phyloP scores from a whole-genome alignment of 2,888 invertebrate species.

The Troides aeacus region DNA sequence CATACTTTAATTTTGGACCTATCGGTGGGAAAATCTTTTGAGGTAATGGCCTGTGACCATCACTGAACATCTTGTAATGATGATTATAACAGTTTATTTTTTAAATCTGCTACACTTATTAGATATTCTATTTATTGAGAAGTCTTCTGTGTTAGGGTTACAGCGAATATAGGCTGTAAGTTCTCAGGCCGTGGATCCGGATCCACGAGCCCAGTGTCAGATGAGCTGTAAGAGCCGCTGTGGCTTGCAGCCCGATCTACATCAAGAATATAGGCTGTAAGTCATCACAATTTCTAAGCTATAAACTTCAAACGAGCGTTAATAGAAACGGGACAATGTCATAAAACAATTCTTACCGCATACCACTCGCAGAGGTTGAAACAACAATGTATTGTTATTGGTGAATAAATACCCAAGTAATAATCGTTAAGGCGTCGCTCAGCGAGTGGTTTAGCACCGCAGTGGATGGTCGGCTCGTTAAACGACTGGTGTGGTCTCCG shows the following conservation, averaged over 20 bases:
- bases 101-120: neutral
- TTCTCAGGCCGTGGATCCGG: no score
- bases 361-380: neutral
- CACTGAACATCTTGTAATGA: no score
- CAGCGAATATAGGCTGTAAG: neutral
- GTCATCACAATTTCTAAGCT: neutral
- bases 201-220: no score
- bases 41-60: no score
- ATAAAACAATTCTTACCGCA: constrained; percentile 6
- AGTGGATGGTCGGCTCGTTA: constrained; percentile 11
- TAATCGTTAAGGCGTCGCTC: constrained; percentile 9
- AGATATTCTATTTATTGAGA: no score
- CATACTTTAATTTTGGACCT: no score
- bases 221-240: no score
- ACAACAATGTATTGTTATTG: constrained; percentile 17
- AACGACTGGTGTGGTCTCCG: constrained; percentile 17
- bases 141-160: neutral
- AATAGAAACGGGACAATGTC: constrained; percentile 3
- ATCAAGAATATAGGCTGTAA: neutral
- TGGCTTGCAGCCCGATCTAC: no score
- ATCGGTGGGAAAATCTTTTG: no score
- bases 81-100: neutral
- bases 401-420: constrained; percentile 11
- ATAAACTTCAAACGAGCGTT: neutral
- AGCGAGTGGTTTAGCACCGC: constrained; percentile 7